A percentile compares a stretch with the other conserved stretches of the same genome.
phyloP scores from a whole-genome alignment of 1,140 invertebrate genomes.

The Pygmarrhopalites habei region DNA sequence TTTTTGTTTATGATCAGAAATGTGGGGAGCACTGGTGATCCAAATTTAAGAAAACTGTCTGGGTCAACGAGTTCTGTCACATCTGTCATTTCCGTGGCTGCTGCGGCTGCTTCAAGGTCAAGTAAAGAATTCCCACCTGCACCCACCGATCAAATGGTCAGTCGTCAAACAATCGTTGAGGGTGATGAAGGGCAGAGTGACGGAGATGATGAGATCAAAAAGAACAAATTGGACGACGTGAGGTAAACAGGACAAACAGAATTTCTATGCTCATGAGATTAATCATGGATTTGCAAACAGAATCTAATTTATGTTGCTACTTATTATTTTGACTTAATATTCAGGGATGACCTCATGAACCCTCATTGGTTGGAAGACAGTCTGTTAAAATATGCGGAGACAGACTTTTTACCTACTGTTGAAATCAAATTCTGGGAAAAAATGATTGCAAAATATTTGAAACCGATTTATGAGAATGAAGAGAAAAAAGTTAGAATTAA shows the following conservation, averaged over 20 bases:
- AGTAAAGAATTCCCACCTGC: not conserved
- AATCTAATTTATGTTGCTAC: no score
- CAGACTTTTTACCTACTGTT: slow-evolving; percentile 51
- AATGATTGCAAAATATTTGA: slow-evolving; percentile 62
- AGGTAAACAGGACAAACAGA: not conserved
- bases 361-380: slow-evolving; percentile 66
- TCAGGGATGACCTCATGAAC: slow-evolving; percentile 50
- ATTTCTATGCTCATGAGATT: not conserved
- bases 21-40: no score
- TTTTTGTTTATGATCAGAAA: no score
- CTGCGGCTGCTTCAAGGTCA: not conserved
- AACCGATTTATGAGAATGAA: slow-evolving; percentile 59
- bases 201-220: not conserved
- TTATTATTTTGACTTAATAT: no score
- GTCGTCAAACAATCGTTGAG: not conserved
- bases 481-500: slow-evolving; percentile 45
- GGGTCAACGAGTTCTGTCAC: no score
- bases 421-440: slow-evolving; percentile 58
- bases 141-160: no score
- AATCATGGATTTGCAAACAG: no score
- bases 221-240: not conserved
- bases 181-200: not conserved
- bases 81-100: not conserved
- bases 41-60: no score
- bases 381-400: slow-evolving; percentile 53